Base-by-base conservation (phyloP, 2,113 vertebrate genomes). In the Chiloscyllium plagiosum region DNA sequence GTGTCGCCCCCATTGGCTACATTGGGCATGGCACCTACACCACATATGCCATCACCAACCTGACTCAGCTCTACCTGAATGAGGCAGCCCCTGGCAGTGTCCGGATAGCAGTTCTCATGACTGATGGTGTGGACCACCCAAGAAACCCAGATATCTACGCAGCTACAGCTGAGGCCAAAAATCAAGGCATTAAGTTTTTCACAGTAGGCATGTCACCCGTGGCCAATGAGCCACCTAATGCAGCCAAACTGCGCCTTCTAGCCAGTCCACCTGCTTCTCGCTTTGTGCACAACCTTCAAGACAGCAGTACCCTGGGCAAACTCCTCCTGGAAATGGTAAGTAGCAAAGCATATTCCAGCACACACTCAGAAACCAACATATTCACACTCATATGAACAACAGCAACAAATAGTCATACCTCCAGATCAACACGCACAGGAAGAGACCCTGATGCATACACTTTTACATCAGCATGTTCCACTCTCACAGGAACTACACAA, bases 1-100 rank as follows among this genome's bases (percentile, higher is more conserved):
- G 95, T 52, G 96, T 99, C 72, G 86, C 97, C 47, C 98, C 98
- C 78, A 98, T 99, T 69, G 26, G 97, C 72, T 98, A 98, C 97
- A 99, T 98, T 66, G 98, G 98, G 26, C 98, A 99, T 0, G 98
- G 98, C 95, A 99, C 98, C 96, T 99, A 98, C 96, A 98, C 98
- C 96, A 99, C 98, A 87, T 99, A 99, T 0, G 99, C 99, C 96
- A 98, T 99, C 96, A 99, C 98, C 96, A 99, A 99, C 97, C 98
- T 99, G 96, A 99, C 99, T 89, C 98, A 97, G 96, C 98, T 99
- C 85, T 99, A 98, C 96, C 96, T 97, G 97, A 98, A 98, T 47
- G 98, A 99, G 97, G 98, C 98, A 26, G 97, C 95, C 68, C 96
- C 90, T 0, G 97, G 97, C 29, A 98, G 98, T 65, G 96, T 98